Evolutionary conservation across 1,140 invertebrate genomes (phyloP), one percentile per base, ranked within the genome.

Genomic region (Bombyx mandarina): DNA sequence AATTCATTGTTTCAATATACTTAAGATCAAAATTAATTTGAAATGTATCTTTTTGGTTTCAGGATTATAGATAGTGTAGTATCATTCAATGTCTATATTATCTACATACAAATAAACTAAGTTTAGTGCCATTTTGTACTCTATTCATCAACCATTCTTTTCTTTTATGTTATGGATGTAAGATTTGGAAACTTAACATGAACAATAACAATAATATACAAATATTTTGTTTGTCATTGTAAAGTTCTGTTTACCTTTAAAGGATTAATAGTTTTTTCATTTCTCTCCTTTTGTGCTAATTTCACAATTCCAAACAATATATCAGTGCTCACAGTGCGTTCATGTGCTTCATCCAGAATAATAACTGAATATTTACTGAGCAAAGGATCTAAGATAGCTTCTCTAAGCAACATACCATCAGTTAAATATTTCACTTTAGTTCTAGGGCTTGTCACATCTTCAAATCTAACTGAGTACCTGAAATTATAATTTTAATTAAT

Each of bases 281-380:
- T 90, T 54, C 96, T 89, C 58, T 93, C 86, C 68, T 90, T 91
- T 72, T 98, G 96, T 2, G 95, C 94, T 64, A 91, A 85, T 88
- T 96, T 96, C 0, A 97, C 92, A 65, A 98, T 93, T 9, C 96
- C 96, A 88, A 99, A 94, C 4, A 99, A 85, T 8, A 99, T 91
- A 90, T 99, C 98, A 8, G 96, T 98, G 67, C 95, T 94, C 5
- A 99, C 91, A 2, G 97, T 98, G 54, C 97, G 89, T 88, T 99
- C 98, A 81, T 99, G 98, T 61, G 96, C 97, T 88, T 99, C 98
- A 88, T 99, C 98, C 35, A 99, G 85, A 60, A 99, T 94, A 8
- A 99, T 90, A 35, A 96, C 88, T 12, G 92, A 93, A 81, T 99
- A 99, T 62, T 92, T 91, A 54, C 88, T 91, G 4, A 95, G 71